Conservation (phyloP, 1,140 invertebrate species). For the Drosophila cardini region DNA sequence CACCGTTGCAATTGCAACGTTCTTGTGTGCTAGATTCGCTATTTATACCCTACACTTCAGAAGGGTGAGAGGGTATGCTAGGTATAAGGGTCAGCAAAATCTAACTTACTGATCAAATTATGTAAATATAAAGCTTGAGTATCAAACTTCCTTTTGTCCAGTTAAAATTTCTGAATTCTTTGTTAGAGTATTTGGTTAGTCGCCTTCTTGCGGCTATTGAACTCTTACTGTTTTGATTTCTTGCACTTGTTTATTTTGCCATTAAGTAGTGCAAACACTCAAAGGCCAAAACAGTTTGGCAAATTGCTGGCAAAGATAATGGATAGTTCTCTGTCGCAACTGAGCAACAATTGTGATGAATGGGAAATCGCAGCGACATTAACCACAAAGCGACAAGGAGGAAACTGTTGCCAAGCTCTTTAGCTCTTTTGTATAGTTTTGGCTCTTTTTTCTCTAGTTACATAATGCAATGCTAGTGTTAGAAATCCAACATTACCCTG, state of each 20-base stretch:
- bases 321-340: conserved; percentile 35
- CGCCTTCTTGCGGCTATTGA: conserved; percentile 6
- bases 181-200: conserved; percentile 24
- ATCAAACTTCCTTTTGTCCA: too few species aligned
- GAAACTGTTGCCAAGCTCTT: conserved; percentile 32
- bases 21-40: conserved; percentile 31
- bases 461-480: conserved; percentile 47
- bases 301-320: conserved; percentile 40
- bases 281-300: conserved; percentile 69
- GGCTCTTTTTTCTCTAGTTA: conserved; percentile 51
- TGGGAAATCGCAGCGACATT: conserved; percentile 57
- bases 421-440: neutral
- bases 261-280: conserved; percentile 57
- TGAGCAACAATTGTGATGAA: conserved; percentile 61
- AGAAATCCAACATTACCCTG: conserved; percentile 88
- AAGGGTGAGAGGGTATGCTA: conserved; percentile 29
- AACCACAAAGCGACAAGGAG: conserved; percentile 49
- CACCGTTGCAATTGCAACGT: conserved; percentile 37
- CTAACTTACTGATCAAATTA: neutral
- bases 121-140: neutral
- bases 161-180: neutral
- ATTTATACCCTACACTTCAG: conserved; percentile 37
- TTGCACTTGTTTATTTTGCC: conserved; percentile 59
- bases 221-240: conserved; percentile 71
- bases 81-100: neutral